phyloP scores from a whole-genome alignment of 1,140 invertebrate species.

The Leguminivora glycinivorella region DNA sequence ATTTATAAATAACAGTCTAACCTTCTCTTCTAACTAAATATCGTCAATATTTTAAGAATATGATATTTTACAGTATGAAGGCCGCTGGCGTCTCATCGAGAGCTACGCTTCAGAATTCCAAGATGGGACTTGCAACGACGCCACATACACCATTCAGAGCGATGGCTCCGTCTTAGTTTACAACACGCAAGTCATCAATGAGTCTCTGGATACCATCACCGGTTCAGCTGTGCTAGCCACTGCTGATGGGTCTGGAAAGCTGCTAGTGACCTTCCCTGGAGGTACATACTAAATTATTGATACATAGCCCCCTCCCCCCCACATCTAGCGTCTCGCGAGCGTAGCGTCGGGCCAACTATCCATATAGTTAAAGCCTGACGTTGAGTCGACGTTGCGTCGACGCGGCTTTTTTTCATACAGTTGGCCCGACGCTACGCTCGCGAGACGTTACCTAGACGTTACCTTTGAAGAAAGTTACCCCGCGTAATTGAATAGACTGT shows the following conservation, averaged over 20 bases:
- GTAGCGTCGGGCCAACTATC: too few relatives aligned
- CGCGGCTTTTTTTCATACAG: too few relatives aligned
- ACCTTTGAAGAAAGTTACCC: too few relatives aligned
- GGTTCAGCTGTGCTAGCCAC: conserved; percentile 46
- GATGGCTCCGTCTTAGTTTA: conserved; percentile 41
- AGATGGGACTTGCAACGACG: conserved; percentile 51
- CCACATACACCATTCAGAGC: conserved; percentile 43
- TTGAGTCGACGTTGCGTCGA: too few relatives aligned
- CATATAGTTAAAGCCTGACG: too few relatives aligned
- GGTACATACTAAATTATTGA: conserved; percentile 37
- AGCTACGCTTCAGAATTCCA: conserved; percentile 56
- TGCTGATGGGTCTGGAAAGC: conserved; percentile 48
- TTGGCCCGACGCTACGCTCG: too few relatives aligned
- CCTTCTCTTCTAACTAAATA: too few relatives aligned
- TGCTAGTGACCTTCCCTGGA: conserved; percentile 55
- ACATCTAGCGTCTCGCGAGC: too few relatives aligned
- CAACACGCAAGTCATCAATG: conserved; percentile 55
- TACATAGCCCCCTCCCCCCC: not conserved
- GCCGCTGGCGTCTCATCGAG: conserved; percentile 56
- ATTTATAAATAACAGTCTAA: too few relatives aligned
- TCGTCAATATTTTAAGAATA: too few relatives aligned
- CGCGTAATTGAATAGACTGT: too few relatives aligned
- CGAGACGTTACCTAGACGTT: too few relatives aligned
- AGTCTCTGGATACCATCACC: conserved; percentile 44
- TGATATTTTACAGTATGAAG: conserved; percentile 53